Conservation (phyloP, 2,113 vertebrate genomes). For the Rhabdomys dilectus region DNA sequence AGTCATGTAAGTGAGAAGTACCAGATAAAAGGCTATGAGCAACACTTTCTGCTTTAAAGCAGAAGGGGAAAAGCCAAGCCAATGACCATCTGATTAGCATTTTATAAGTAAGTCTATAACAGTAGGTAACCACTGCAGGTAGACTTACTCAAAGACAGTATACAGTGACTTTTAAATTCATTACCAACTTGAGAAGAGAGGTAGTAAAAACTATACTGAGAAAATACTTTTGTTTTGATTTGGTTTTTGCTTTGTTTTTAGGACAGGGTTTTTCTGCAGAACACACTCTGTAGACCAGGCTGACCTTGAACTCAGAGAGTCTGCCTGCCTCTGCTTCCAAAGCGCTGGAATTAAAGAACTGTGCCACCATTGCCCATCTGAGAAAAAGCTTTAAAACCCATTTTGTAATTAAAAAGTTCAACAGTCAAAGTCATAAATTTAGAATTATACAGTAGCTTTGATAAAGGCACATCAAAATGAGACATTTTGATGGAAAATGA, state of each 20-base stretch:
- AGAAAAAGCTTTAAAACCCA: conserved; percentile 39
- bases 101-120: conserved; percentile 61
- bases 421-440: conserved; percentile 54
- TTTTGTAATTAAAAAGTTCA: conserved; percentile 71
- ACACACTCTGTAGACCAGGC: neutral
- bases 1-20: conserved; percentile 9
- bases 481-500: conserved; percentile 54
- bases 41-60: conserved; percentile 51
- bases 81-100: neutral
- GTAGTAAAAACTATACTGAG: conserved; percentile 55
- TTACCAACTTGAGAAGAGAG: conserved; percentile 67
- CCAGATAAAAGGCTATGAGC: conserved; percentile 24
- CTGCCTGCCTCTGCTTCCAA: too few relatives aligned
- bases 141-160: conserved; percentile 57
- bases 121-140: conserved; percentile 38
- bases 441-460: conserved; percentile 55
- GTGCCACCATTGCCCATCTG: neutral
- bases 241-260: neutral
- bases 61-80: neutral
- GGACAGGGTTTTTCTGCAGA: neutral
- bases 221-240: neutral
- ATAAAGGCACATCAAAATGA: neutral
- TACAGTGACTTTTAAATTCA: conserved; percentile 64
- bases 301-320: neutral
- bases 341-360: neutral